phyloP scores from a whole-genome alignment of 53 echinoderm and acorn worm species.

The Apostichopus leukothele region DNA sequence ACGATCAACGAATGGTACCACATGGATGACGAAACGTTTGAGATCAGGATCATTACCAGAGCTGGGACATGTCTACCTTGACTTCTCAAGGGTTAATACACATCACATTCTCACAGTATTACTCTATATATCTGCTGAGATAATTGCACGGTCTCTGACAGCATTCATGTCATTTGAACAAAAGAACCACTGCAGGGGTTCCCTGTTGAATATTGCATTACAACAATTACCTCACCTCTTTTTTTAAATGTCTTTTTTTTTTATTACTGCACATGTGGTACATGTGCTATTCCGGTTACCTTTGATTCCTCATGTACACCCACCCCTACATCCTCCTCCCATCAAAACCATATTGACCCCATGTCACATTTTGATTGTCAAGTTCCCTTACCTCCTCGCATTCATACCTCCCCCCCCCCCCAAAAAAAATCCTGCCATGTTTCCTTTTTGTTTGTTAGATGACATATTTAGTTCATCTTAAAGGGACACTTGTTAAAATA shows the following conservation, averaged over 20 bases:
- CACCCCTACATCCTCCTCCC: background rate
- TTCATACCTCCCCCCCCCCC: background rate
- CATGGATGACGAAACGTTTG: too few relatives aligned
- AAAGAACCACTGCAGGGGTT: background rate
- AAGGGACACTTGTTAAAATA: background rate
- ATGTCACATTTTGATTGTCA: background rate
- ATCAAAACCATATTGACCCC: background rate
- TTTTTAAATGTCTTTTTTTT: background rate
- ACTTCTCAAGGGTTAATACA: too few relatives aligned
- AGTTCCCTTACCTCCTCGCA: background rate
- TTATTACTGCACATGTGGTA: background rate
- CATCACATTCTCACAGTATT: too few relatives aligned
- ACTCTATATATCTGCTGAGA: too few relatives aligned
- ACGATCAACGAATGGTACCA: too few relatives aligned
- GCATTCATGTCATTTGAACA: background rate
- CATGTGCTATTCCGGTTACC: background rate
- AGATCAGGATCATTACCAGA: too few relatives aligned
- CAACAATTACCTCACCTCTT: background rate
- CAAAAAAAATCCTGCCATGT: background rate
- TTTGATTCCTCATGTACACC: background rate
- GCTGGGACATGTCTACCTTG: too few relatives aligned
- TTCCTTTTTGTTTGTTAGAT: background rate
- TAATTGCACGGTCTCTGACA: background rate
- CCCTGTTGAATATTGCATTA: background rate
- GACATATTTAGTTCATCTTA: background rate